Evolutionary conservation across 1,140 invertebrate species (phyloP).

Genomic region (Drosophila hydei): DNA sequence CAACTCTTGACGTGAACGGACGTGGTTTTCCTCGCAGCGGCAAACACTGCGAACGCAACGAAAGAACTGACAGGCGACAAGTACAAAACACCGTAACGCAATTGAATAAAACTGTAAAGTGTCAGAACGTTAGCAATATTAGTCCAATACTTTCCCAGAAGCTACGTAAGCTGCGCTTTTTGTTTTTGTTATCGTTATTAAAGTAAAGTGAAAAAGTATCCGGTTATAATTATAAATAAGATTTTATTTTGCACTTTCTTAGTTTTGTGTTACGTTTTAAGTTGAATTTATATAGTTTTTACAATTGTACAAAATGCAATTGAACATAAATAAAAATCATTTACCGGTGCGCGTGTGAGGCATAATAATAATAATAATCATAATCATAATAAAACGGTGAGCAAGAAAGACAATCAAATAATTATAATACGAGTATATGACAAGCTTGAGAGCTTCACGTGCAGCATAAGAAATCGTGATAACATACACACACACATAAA

Average conservation of each 20-base stretch:
- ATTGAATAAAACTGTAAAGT: conserved; percentile 17
- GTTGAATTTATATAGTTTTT: conserved; percentile 7
- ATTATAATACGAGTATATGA: conserved; percentile 36
- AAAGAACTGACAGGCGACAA: conserved; percentile 17
- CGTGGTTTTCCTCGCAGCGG: conserved; percentile 31
- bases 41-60: conserved; percentile 21
- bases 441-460: conserved; percentile 47
- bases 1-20: conserved; percentile 49
- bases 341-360: conserved; percentile 34
- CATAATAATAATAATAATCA: conserved; percentile 19
- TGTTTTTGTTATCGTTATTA: conserved; percentile 10
- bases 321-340: conserved; percentile 20
- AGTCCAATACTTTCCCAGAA: conserved; percentile 20
- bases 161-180: neutral
- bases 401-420: conserved; percentile 30
- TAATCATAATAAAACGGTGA: conserved; percentile 17
- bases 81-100: conserved; percentile 32
- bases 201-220: neutral
- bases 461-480: conserved; percentile 54
- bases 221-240: neutral
- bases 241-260: conserved; percentile 18
- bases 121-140: conserved; percentile 8
- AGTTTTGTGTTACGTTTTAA: conserved; percentile 19
- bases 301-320: conserved; percentile 17
- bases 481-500: conserved; percentile 33